A percentile compares a stretch with the other conserved stretches of the same genome.
phyloP scores from a whole-genome alignment of 30 jellyfish, hydroid and myxozoan species.

The Morbakka virulenta region DNA sequence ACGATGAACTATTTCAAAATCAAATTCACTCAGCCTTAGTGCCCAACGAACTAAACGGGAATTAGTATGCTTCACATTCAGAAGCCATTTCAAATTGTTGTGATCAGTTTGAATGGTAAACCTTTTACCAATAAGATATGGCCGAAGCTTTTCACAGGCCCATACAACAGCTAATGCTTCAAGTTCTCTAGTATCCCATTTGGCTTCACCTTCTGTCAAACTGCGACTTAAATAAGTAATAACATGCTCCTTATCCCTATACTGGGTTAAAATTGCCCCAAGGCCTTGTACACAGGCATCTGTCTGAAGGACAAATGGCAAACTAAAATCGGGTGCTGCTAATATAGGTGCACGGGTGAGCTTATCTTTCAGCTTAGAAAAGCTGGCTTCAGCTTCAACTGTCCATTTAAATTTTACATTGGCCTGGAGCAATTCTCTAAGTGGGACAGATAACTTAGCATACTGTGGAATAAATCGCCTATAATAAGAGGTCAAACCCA shows the following conservation, averaged over 20 bases:
- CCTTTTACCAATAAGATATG: background rate
- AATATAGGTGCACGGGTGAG: conserved; percentile 45
- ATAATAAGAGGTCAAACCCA: conserved; percentile 25
- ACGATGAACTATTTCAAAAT: conserved; percentile 51
- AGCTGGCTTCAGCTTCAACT: conserved; percentile 13
- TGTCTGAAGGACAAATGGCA: conserved; percentile 23
- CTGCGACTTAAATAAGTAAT: conserved; percentile 40
- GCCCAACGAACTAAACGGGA: conserved; percentile 62
- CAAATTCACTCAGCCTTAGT: conserved; percentile 22
- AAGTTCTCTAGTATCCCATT: conserved; percentile 40
- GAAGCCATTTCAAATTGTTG: background rate
- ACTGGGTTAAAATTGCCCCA: conserved; percentile 39
- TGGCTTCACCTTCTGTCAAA: conserved; percentile 15
- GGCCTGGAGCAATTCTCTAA: conserved; percentile 6
- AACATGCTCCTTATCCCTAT: conserved; percentile 9
- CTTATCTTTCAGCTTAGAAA: background rate
- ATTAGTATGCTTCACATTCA: conserved; percentile 29
- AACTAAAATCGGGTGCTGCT: conserved; percentile 25
- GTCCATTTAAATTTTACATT: conserved; percentile 12
- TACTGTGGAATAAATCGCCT: conserved; percentile 30
- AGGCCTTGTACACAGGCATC: conserved; percentile 54
- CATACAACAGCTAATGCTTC: conserved; percentile 53
- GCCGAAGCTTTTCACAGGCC: conserved; percentile 45
- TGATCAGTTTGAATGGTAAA: conserved; percentile 14
- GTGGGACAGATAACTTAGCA: conserved; percentile 40